These are phyloP conservation scores for Acrocephalus scirpaceus DNA, from an alignment of 2,797 vertebrate species.

Conservation along the genomic window DNA sequence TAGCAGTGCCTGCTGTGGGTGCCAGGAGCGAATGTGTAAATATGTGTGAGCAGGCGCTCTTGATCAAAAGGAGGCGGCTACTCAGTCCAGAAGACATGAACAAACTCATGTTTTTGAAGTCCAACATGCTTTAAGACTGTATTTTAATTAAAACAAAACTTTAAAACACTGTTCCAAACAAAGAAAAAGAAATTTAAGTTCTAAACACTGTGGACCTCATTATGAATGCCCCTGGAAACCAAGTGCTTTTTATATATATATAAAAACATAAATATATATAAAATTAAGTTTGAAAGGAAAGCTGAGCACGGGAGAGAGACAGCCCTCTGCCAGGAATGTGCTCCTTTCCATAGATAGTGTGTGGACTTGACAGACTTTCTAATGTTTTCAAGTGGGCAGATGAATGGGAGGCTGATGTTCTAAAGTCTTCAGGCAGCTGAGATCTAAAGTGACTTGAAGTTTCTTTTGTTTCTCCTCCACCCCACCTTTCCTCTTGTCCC, in stretches of 20 bases:
- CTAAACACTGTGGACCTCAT: slow-evolving; percentile 87
- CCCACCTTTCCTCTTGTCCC: not conserved
- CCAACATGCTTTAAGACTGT: slow-evolving; percentile 92
- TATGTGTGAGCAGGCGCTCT: slow-evolving; percentile 95
- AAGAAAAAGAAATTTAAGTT: slow-evolving; percentile 80
- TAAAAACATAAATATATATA: slow-evolving; percentile 70
- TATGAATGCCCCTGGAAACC: slow-evolving; percentile 79
- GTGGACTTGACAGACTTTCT: slow-evolving; percentile 74
- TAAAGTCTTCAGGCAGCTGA: slow-evolving; percentile 80
- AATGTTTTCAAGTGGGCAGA: slow-evolving; percentile 76
- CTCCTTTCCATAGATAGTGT: slow-evolving; percentile 68
- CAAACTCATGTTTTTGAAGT: slow-evolving; percentile 98
- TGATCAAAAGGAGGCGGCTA: slow-evolving; percentile 92
- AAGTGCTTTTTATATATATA: slow-evolving; percentile 80
- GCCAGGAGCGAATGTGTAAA: slow-evolving; percentile 90
- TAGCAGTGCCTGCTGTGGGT: slow-evolving; percentile 94
- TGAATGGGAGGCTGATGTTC: slow-evolving; percentile 71
- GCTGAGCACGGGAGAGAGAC: slow-evolving; percentile 65
- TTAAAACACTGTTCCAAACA: slow-evolving; percentile 82
- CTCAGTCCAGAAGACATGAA: slow-evolving; percentile 97
- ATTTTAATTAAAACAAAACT: slow-evolving; percentile 58
- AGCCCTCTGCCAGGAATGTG: slow-evolving; percentile 62
- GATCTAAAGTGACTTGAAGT: slow-evolving; percentile 81
- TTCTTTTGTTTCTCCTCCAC: slow-evolving; percentile 62
- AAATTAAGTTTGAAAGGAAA: slow-evolving; percentile 73